Evolutionary conservation across 2,888 invertebrate genomes (phyloP), one percentile per base, ranked within the genome.

Genomic region (Stegophylla sp.): DNA sequence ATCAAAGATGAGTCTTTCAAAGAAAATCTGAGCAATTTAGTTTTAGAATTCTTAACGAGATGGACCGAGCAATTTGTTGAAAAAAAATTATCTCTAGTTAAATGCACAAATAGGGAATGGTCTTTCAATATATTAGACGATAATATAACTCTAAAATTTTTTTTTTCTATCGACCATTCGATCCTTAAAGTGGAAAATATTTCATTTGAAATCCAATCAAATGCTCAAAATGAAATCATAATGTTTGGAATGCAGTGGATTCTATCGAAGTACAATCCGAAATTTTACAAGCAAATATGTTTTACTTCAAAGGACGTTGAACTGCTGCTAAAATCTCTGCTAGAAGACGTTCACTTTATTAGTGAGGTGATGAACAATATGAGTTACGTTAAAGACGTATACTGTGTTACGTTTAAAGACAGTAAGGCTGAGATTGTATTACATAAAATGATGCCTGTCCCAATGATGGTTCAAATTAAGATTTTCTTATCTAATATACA

Each of bases 241-340:
- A 51, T 51, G 10, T 79, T 79, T 71, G 79, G 79, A 43, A 71
- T 71, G 34, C 61, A 79, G 34, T 79, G 79, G 79, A 79, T 79
- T 26, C 71, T 71, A 71, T 61, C 79, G n/a, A 79, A 79, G 48
- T 79, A 79, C 10, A 61, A 69, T 59, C 61, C 79, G 41, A 79
- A 79, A 26, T 41, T 79, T 2, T 79, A 71, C 41, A 79, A 71
- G n/a, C 71, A 69, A 69, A 61, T 79, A 34, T 79, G 79, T 71
- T 79, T 41, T 26, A 61, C 71, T 48, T 59, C 61, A n/a, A 69
- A 71, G 23, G 69, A 79, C 15, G 13, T 79, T 23, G 79, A 71
- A 61, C 17, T 79, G 12, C 71, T 79, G 61, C 71, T 79, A 51
- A 61, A 71, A 79, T 61, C 71, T 61, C 23, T 79, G 4, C 17